Evolutionary conservation across 2,797 vertebrate species (phyloP).

Genomic region (Muscicapa comitata): DNA sequence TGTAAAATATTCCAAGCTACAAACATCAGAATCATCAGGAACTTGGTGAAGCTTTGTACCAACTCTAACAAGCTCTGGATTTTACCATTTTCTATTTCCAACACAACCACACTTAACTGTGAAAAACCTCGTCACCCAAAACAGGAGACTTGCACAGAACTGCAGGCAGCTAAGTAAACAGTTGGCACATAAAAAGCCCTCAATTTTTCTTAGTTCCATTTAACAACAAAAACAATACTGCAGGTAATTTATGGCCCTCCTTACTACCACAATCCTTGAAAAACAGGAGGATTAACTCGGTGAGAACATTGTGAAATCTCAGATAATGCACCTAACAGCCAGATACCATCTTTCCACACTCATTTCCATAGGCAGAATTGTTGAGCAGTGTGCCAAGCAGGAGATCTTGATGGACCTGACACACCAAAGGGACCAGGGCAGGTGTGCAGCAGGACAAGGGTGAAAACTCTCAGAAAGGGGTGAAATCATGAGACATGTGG

Average conservation of each 20-base stretch:
- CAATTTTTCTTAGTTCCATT: neutral
- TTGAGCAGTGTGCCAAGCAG: fast-evolving
- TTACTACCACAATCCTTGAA: neutral
- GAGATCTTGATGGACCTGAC: neutral
- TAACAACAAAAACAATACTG: neutral
- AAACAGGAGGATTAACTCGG: neutral
- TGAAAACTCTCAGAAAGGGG: neutral
- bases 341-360: neutral
- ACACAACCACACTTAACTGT: neutral
- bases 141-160: neutral
- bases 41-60: neutral
- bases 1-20: constrained; percentile 11
- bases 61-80: neutral
- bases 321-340: neutral
- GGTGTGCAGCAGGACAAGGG: neutral
- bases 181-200: neutral
- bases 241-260: neutral
- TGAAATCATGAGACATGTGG: neutral
- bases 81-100: neutral
- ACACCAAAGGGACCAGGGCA: neutral
- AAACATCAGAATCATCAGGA: constrained; percentile 2
- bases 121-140: neutral
- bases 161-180: neutral
- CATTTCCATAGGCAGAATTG: neutral
- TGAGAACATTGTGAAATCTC: neutral